phyloP scores from a whole-genome alignment of 2,888 invertebrate species.

The Glyphotaelius pellucidus region DNA sequence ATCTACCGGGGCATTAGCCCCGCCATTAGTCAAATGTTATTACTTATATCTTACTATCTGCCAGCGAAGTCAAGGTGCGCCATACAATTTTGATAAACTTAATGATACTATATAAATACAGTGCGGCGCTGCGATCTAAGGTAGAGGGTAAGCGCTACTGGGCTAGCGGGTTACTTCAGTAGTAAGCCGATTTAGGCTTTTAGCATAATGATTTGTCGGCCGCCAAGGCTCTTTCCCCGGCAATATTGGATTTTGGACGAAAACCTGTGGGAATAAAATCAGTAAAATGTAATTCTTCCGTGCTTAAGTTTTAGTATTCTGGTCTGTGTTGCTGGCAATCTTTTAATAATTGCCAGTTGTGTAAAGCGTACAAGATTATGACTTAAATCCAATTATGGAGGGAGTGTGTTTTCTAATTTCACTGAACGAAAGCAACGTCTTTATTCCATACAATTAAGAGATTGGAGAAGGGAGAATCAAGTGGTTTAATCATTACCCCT shows the following conservation, averaged over 20 bases:
- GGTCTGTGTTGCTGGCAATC: background rate
- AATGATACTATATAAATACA: conserved; percentile 40
- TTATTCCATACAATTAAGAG: background rate
- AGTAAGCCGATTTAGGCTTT: conserved; percentile 57
- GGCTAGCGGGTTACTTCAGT: background rate
- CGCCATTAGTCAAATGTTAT: conserved; percentile 51
- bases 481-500: conserved; percentile 36
- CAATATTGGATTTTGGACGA: conserved; percentile 14
- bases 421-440: background rate
- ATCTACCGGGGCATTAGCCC: conserved; percentile 2
- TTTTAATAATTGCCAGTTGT: background rate
- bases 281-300: background rate
- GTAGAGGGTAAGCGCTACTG: background rate
- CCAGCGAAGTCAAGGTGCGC: conserved; percentile 49
- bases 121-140: background rate
- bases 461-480: background rate
- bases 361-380: background rate
- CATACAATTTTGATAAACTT: conserved; percentile 51
- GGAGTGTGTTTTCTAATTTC: background rate
- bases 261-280: background rate
- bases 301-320: background rate
- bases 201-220: conserved; percentile 55
- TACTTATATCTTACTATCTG: conserved; percentile 42
- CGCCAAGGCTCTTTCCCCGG: conserved; percentile 24
- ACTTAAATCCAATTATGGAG: background rate